A percentile compares a stretch with the other conserved stretches of the same genome.
Conservation (phyloP, 2,888 invertebrate genomes). For the Subacronicta megacephala region DNA sequence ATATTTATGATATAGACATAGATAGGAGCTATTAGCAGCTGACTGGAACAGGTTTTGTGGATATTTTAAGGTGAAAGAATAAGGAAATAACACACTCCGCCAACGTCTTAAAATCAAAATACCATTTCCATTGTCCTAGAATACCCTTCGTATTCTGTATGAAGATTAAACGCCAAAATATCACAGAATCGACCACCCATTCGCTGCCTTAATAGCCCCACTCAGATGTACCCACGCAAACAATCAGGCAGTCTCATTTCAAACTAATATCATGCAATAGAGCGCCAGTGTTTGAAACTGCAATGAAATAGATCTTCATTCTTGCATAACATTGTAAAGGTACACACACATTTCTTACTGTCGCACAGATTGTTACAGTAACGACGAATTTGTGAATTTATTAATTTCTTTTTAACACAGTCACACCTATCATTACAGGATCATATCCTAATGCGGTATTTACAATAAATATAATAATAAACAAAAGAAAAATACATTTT, state of each 20-base stretch:
- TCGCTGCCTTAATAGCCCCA: constrained; percentile 26
- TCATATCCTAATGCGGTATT: too few relatives aligned
- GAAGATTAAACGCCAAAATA: constrained; percentile 20
- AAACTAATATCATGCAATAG: constrained; percentile 45
- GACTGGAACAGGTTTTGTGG: too few relatives aligned
- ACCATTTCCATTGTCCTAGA: background rate
- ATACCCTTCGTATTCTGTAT: constrained; percentile 1
- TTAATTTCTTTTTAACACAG: too few relatives aligned
- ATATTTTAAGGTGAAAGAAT: too few relatives aligned
- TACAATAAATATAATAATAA: too few relatives aligned
- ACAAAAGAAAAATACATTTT: too few relatives aligned
- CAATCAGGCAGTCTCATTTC: constrained; percentile 47
- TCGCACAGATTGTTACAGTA: too few relatives aligned
- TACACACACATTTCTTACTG: background rate
- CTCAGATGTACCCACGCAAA: constrained; percentile 39
- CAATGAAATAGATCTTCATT: constrained; percentile 58
- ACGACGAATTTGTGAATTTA: too few relatives aligned
- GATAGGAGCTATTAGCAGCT: too few relatives aligned
- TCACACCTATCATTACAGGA: too few relatives aligned
- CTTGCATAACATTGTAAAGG: constrained; percentile 52
- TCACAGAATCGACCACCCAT: constrained; percentile 38
- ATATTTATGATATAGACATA: too few relatives aligned
- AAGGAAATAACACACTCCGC: too few relatives aligned
- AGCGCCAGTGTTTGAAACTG: constrained; percentile 31
- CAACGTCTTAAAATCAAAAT: background rate